Evolutionary conservation across 2,797 vertebrate genomes (phyloP), one percentile per base, ranked within the genome.

Genomic region (Pteronotus mesoamericanus): DNA sequence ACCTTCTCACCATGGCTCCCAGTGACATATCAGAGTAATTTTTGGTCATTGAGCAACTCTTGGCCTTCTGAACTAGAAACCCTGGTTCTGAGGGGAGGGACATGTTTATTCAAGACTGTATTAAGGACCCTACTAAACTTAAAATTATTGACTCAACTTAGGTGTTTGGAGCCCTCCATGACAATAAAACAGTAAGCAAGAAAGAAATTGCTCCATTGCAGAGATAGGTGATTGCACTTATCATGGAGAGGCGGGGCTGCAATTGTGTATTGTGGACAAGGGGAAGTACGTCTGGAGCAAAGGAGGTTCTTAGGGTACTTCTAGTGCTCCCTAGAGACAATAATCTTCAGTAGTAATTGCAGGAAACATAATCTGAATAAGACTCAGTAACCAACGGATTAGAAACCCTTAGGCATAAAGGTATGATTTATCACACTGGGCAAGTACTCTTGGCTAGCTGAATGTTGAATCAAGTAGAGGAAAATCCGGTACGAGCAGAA

Each of bases 221-320:
- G 10, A 8, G n/a, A 37, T 26, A 72, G 34, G 14, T 48, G 69
- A 22, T 21, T 8, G 55, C 2, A n/a, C 12, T n/a, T 53, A 32
- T n/a, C 3, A 32, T 5, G 44, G 87, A 19, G 26, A 6, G 1
- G 3, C n/a, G n/a, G 11, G 2, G 22, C 55, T 57, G 10, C 1
- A n/a, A 2, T 21, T 80, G 2, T 51, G 5, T 39, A 24, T 24
- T n/a, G 18, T 0, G n/a, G 4, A 1, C 6, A 61, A 24, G 22
- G 0, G 21, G 0, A 32, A 5, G 1, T 21, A 26, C 79, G 39
- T 44, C 53, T 46, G 18, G 9, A 86, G 51, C 4, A 53, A 39
- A 53, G 48, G 9, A 42, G 1, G 46, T 84, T 68, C 22, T 44
- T 64, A 10, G 0, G 10, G 10, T 32, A 42, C 6, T 2, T 68